Base-by-base conservation (phyloP, 2,888 invertebrate genomes). In the Eulithis testata region DNA sequence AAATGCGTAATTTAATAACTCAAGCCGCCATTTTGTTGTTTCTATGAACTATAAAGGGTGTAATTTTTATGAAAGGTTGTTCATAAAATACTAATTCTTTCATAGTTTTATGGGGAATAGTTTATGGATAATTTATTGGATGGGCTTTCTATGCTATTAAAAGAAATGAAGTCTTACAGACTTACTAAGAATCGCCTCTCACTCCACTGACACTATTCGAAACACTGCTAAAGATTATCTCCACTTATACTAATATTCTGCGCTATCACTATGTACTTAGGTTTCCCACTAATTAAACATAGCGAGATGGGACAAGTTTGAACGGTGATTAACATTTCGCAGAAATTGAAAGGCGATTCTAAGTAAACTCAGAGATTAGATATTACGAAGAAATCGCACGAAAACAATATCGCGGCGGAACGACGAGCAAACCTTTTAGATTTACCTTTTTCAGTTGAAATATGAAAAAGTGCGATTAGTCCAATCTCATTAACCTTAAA, bases 1-100 rank as follows among this genome's bases (percentile, higher is more conserved):
- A 71, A 76, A 75, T 71, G 71, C 63, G 74, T 79, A 74, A 78
- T 77, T 74, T 73, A 78, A 82, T 80, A 78, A 78, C 71, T 72
- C 57, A 40, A 66, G 27, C 67, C 68, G 73, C 74, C 74, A 74
- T 78, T 75, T 80, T 78, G 71, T 74, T 77, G 56, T 66, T 68
- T 73, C 53, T 52, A 43, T 54, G 66, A 57, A 52, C 45, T 40
- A 53, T 61, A 65, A 61, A 51, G 78, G 58, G 58, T 59, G 31
- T 55, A 50, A 61, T 59, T 68, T 65, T 61, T 65, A 63, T 63
- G 61, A 54, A 60, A 47, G 65, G 63, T 43, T 8, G 51, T 44
- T 21, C 11, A 9, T 58, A 43, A 52, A 55, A 44, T 12, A 36
- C 47, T 14, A 55, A 36, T 51, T 52, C 57, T 62, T 66, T 62